Conservation (phyloP, 2,113 vertebrate species). For the Pao palembangensis region DNA sequence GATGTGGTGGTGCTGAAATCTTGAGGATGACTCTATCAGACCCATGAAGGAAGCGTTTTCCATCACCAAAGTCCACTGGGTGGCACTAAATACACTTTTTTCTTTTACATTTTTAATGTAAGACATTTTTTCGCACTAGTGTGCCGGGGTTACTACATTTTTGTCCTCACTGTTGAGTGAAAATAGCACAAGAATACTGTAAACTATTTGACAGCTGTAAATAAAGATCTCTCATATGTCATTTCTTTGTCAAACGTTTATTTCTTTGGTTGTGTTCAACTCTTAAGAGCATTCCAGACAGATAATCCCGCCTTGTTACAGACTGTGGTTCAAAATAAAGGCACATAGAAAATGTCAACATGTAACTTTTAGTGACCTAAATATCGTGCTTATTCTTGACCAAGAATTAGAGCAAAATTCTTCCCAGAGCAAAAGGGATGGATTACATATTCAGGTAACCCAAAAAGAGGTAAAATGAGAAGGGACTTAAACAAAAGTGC, state of each 20-base stretch:
- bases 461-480: background rate
- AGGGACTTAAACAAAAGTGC: background rate
- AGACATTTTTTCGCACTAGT: slow-evolving; percentile 21
- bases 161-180: slow-evolving; percentile 37
- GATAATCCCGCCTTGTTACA: background rate
- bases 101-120: slow-evolving; percentile 55
- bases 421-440: background rate
- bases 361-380: slow-evolving; percentile 25
- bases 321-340: background rate
- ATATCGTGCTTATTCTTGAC: slow-evolving; percentile 5
- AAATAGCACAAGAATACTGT: slow-evolving; percentile 25
- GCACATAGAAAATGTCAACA: background rate
- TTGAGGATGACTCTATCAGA: slow-evolving; percentile 20
- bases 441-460: too few relatives aligned
- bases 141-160: slow-evolving; percentile 26
- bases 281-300: background rate
- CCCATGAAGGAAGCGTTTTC: slow-evolving; percentile 20
- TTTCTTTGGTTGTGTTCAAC: slow-evolving; percentile 33
- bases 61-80: slow-evolving; percentile 45
- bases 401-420: background rate
- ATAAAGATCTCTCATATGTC: slow-evolving; percentile 59
- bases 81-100: slow-evolving; percentile 43
- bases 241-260: slow-evolving; percentile 45
- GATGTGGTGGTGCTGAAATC: slow-evolving; percentile 18
- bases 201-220: slow-evolving; percentile 60